phyloP scores from a whole-genome alignment of 1,140 invertebrate species.

The Leptopilina boulardi region DNA sequence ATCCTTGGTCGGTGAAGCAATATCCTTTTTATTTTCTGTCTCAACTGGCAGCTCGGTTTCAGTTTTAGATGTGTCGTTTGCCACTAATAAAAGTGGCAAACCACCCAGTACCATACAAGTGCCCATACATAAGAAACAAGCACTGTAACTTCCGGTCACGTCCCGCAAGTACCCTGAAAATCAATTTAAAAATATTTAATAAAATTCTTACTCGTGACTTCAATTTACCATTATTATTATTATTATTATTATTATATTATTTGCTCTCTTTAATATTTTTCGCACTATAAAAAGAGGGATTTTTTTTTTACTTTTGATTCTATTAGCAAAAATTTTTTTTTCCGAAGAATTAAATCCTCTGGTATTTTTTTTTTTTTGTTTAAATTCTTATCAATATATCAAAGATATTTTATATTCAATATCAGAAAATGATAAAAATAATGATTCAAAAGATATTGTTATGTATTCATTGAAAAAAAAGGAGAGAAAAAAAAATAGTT shows the following conservation, averaged over 20 bases:
- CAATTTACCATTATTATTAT: too few relatives aligned
- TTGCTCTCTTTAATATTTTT: too few relatives aligned
- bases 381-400: too few relatives aligned
- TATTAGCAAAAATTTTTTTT: too few relatives aligned
- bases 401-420: not conserved
- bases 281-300: too few relatives aligned
- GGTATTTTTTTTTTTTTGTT: too few relatives aligned
- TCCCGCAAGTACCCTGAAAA: slow-evolving; percentile 80
- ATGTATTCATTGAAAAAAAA: not conserved
- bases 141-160: slow-evolving; percentile 82
- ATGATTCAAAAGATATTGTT: not conserved
- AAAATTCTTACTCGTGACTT: not conserved
- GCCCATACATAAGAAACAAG: slow-evolving; percentile 86
- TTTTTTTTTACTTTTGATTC: too few relatives aligned
- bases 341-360: too few relatives aligned
- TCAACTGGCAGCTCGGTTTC: slow-evolving; percentile 67
- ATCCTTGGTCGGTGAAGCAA: slow-evolving; percentile 28
- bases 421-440: not conserved
- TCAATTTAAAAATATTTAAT: slow-evolving; percentile 35
- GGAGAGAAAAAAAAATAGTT: not conserved
- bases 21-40: slow-evolving; percentile 42
- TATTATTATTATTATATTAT: too few relatives aligned
- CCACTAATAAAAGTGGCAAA: slow-evolving; percentile 79
- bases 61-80: slow-evolving; percentile 69
- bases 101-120: slow-evolving; percentile 84